phyloP scores from a whole-genome alignment of 2,888 invertebrate species.

The Eupithecia inturbata region DNA sequence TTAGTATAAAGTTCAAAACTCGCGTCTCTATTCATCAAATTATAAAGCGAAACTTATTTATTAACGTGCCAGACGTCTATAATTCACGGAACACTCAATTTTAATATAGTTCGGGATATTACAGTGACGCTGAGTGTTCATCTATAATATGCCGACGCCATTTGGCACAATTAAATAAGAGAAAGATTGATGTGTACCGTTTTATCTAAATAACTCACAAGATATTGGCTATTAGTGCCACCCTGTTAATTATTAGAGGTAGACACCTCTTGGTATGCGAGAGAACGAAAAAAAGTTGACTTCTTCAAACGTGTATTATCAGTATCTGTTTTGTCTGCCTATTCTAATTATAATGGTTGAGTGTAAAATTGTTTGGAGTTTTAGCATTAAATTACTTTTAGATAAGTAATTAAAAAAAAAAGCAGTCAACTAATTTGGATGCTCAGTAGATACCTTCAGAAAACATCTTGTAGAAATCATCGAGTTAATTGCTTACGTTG shows the following conservation, averaged over 20 bases:
- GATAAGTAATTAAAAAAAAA: background rate
- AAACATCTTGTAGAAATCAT: constrained; percentile 13
- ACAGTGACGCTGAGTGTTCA: constrained; percentile 40
- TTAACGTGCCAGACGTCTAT: background rate
- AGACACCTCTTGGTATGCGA: no score
- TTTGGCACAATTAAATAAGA: constrained; percentile 53
- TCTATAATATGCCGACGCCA: constrained; percentile 50
- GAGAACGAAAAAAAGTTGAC: no score
- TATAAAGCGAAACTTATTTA: background rate
- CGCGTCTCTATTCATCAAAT: background rate
- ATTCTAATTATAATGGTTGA: background rate
- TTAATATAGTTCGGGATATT: constrained; percentile 29
- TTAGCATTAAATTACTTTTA: background rate
- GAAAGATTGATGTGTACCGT: constrained; percentile 57
- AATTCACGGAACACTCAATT: constrained; percentile 19
- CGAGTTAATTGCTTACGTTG: constrained; percentile 22
- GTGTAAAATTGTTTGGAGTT: background rate
- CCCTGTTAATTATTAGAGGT: background rate
- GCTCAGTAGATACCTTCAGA: background rate
- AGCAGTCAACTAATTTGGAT: background rate
- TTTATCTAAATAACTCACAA: constrained; percentile 49
- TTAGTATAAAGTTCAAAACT: background rate
- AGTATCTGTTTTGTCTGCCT: background rate
- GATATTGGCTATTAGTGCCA: constrained; percentile 4
- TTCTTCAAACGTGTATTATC: no score